Base-by-base conservation (phyloP, 2,797 vertebrate species). In the Neostethus bicornis region DNA sequence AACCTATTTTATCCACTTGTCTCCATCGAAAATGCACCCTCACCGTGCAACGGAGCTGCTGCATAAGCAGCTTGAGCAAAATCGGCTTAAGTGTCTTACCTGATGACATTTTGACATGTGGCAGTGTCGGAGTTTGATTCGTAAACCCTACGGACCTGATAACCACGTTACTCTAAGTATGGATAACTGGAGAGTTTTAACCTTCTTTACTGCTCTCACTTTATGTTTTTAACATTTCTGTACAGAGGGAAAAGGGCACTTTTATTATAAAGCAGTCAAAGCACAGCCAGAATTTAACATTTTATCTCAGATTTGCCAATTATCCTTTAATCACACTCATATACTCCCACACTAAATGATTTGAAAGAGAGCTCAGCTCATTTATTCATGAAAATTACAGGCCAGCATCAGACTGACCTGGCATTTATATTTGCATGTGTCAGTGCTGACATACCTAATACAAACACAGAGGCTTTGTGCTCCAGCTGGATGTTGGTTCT, bases 341-440 rank as follows among this genome's bases (percentile, higher is more conserved):
- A 54, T 50, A 62, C 32, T 26, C 32, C 46, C 46, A 57, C 31
- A 20, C 46, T 54, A 60, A 38, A 65, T 46, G 67, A 78, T 61
- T 69, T 67, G 68, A 63, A 64, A 54, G 23, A 60, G 51, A 39
- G 54, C 66, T 62, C 43, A 31, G 45, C 60, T 77, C 66, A 46
- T 57, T 72, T 74, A 78, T 58, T 50, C 11, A 7, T 56, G 68
- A 54, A 80, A 80, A 79, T 73, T 69, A 81, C 66, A 67, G 62
- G 45, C 61, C 68, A 55, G 47, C 58, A 67, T 80, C 72, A 65
- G 65, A 29, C 58, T 61, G 74, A 83, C 66, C 77, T 70, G 67
- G 66, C 69, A 73, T 84, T 83, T 57, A 61, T 60, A 70, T 83
- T 61, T 61, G 57, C 4, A 2, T 61, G 62, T 77, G 73, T 76